Evolutionary conservation across 2,797 vertebrate genomes (phyloP).

Genomic region (Halcyon badia): DNA sequence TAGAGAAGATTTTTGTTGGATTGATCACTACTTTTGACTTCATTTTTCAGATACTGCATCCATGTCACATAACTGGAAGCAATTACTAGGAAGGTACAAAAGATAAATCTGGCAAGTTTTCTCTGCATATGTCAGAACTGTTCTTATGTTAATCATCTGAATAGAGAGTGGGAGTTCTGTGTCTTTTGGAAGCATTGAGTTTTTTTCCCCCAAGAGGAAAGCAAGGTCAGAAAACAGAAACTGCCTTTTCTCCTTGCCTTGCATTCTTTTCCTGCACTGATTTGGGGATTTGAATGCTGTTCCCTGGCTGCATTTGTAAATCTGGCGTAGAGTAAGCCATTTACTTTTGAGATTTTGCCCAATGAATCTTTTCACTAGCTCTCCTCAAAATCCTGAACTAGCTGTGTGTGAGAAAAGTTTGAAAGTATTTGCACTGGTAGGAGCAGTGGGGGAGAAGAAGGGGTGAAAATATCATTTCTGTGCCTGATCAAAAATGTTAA

Average conservation of each 20-base stretch:
- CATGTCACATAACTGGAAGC: neutral
- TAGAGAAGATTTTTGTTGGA: neutral
- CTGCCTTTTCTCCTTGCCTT: neutral
- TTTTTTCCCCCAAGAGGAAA: neutral
- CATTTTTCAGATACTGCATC: neutral
- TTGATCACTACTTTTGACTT: neutral
- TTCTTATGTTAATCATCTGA: neutral
- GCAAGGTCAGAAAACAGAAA: conserved; percentile 5
- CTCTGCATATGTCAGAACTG: neutral
- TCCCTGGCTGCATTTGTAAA: conserved; percentile 3
- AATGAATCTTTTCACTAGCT: neutral
- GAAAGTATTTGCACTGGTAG: neutral
- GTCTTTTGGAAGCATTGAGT: neutral
- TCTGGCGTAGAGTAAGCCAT: neutral
- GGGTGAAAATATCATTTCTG: neutral
- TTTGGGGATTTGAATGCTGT: neutral
- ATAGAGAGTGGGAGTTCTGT: neutral
- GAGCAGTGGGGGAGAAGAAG: neutral
- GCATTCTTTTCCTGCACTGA: neutral
- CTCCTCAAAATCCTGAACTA: conserved; percentile 2
- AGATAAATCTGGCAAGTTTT: conserved; percentile 27
- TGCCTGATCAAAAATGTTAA: neutral
- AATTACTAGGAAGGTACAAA: conserved; percentile 37
- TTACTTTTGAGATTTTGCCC: neutral
- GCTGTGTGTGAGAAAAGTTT: neutral